Evolutionary conservation across 2,797 vertebrate species (phyloP).

Genomic region (Hydrocynus forskahlii): DNA sequence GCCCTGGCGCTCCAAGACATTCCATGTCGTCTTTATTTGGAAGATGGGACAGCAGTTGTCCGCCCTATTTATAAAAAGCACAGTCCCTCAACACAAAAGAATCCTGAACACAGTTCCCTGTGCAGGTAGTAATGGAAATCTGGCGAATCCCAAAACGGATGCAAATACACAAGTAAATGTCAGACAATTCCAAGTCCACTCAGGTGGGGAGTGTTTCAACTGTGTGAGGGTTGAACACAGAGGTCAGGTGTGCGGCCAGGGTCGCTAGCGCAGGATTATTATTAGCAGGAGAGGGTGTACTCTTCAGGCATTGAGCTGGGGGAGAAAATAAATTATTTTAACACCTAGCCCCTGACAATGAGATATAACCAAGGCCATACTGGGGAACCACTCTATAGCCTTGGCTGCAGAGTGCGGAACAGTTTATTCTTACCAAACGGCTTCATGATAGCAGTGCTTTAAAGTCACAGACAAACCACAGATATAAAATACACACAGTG

Average conservation of each 20-base stretch:
- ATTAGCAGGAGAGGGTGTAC: constrained; percentile 62
- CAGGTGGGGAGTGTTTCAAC: constrained; percentile 23
- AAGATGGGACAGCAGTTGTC: constrained; percentile 59
- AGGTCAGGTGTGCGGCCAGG: constrained; percentile 32
- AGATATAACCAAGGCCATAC: constrained; percentile 48
- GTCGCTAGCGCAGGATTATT: constrained; percentile 63
- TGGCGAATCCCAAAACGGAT: constrained; percentile 15
- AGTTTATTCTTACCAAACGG: constrained; percentile 20
- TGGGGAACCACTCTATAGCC: constrained; percentile 13
- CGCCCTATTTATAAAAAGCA: constrained; percentile 62
- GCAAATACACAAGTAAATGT: constrained; percentile 21
- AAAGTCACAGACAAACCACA: background rate
- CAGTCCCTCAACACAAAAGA: constrained; percentile 53
- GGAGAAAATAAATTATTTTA: constrained; percentile 68
- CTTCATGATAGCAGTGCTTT: constrained; percentile 43
- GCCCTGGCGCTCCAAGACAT: constrained; percentile 51
- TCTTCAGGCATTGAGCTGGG: constrained; percentile 51
- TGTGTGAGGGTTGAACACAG: constrained; percentile 43
- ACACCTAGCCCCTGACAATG: constrained; percentile 51
- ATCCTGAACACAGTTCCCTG: background rate
- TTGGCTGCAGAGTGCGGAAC: constrained; percentile 9
- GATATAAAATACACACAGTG: background rate
- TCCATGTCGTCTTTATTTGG: constrained; percentile 58
- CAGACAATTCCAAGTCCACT: background rate
- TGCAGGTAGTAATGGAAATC: constrained; percentile 42